A percentile compares a stretch with the other conserved stretches of the same genome.
These are phyloP conservation scores for Gallinago nigripennis DNA, from an alignment of 2,797 vertebrate genomes.

Conservation along the genomic window DNA sequence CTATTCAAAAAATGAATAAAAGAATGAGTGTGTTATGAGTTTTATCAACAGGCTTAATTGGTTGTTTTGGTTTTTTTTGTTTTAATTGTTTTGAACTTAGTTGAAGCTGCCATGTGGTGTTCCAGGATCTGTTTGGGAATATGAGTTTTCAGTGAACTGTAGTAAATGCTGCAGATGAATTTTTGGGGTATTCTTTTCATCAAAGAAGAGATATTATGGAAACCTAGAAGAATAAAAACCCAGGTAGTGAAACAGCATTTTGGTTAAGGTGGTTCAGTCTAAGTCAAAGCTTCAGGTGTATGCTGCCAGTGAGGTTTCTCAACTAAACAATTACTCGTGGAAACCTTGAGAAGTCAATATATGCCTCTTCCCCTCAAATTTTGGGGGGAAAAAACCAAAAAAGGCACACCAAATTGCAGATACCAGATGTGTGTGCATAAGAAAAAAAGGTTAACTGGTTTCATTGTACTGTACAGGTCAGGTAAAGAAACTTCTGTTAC, in stretches of 20 bases:
- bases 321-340: background rate
- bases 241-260: background rate
- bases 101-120: background rate
- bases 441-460: background rate
- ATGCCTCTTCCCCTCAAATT: background rate
- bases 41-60: background rate
- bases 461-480: background rate
- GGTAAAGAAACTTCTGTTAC: background rate
- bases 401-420: background rate
- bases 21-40: background rate
- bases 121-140: background rate
- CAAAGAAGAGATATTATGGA: background rate
- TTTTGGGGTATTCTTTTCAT: background rate
- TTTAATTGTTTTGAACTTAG: background rate
- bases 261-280: background rate
- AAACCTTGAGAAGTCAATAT: background rate
- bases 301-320: background rate
- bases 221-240: background rate
- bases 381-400: background rate
- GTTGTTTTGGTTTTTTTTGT: too few relatives aligned
- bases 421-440: background rate
- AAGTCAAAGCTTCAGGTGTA: background rate
- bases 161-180: background rate
- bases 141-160: background rate
- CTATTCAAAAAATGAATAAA: background rate